phyloP scores from a whole-genome alignment of 2,797 vertebrate genomes.

The Phoeniculus purpureus region DNA sequence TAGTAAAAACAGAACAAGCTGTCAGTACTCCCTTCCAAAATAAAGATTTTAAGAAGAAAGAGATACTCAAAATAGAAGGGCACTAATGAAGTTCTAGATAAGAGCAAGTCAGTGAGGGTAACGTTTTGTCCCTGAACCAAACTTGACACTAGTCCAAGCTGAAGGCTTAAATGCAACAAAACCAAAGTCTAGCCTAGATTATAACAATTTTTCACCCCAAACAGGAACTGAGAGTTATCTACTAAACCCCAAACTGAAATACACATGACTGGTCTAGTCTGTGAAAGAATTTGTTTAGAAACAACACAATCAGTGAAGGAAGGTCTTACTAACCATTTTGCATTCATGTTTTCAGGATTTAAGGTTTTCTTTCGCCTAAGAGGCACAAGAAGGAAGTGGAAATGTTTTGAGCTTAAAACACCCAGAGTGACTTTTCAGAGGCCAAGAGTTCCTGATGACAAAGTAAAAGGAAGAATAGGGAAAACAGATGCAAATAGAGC shows the following conservation, averaged over 20 bases:
- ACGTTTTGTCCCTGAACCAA: background rate
- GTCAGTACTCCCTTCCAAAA: background rate
- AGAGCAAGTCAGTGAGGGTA: background rate
- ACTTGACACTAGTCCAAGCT: background rate
- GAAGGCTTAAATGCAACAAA: background rate
- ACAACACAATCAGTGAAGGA: background rate
- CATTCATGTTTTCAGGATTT: background rate
- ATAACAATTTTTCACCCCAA: background rate
- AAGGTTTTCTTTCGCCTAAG: background rate
- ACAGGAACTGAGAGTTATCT: background rate
- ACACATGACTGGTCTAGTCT: background rate
- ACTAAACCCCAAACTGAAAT: background rate
- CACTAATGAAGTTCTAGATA: slow-evolving; percentile 26
- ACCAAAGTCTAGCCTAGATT: background rate
- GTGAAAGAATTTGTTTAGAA: background rate
- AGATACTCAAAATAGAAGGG: background rate
- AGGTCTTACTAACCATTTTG: background rate
- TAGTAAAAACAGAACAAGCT: background rate
- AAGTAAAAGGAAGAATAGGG: background rate
- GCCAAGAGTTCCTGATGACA: background rate
- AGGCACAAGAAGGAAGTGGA: background rate
- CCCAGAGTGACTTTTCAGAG: background rate
- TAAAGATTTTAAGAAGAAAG: background rate
- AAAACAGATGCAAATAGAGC: slow-evolving; percentile 10
- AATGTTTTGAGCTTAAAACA: background rate